Evolutionary conservation across 2,113 vertebrate genomes (phyloP), one percentile per base, ranked within the genome.

Genomic region (Phoenicopterus ruber): DNA sequence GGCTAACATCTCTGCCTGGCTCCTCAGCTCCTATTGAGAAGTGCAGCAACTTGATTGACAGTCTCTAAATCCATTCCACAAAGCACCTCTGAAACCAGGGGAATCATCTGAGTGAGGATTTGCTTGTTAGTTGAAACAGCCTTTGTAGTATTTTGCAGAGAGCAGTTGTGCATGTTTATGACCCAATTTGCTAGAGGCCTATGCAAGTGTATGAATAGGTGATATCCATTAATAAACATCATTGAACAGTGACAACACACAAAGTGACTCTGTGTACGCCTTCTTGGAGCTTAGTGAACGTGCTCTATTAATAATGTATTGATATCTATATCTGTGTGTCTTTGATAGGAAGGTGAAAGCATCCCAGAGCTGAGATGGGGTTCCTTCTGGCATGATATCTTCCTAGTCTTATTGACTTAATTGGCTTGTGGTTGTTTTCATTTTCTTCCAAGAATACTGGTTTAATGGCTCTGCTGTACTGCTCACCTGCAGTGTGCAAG

Each of bases 371-470:
- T 74, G 61, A 85, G 55, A 72, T 21, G 20, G 44, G 16, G 36
- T 88, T 89, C 67, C 72, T 96, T 91, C 70, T 91, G 84, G 73
- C 38, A 46, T 57, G n/a, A 31, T 86, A 49, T 87, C 85, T 92
- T 93, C 73, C 44, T 42, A 20, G 65, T 54, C 31, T 88, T 76
- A 32, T 40, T 69, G 61, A 79, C 28, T 82, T 94, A 89, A 91
- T 79, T 93, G 67, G n/a, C 52, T 67, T 77, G 55, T 82, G 21
- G 52, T 89, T 91, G 69, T 72, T 91, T 69, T 77, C 31, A 49
- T 95, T 96, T 82, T 81, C 74, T 91, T 88, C 57, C 52, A 62
- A 74, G 73, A 95, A 55, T 65, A 49, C 6, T 49, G 32, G 16
- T 89, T 83, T 85, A 82, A 77, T 88, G 84, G 54, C 63, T 86